Evolutionary conservation across 1,140 invertebrate genomes (phyloP), one percentile per base, ranked within the genome.

Genomic region (Nomia melanderi): DNA sequence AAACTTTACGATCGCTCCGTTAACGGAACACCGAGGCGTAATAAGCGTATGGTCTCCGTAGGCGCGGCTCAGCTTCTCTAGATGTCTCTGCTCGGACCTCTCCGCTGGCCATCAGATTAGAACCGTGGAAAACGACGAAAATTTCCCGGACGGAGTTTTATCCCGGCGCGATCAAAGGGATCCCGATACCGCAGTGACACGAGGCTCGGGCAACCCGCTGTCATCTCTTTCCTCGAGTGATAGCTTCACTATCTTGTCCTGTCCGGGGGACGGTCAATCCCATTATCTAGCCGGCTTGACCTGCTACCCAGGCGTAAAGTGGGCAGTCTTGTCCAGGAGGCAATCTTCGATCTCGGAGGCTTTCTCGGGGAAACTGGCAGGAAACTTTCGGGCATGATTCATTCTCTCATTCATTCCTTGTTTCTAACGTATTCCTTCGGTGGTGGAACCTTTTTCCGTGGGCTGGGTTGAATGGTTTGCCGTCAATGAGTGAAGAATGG

Each of bases 161-260:
- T 79, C n/a, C n/a, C 82, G 78, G 69, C 29, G 33, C 44, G 81
- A 84, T 84, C 82, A 83, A 84, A 84, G 54, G 56, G 31, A 71
- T 67, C 41, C 44, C 53, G 78, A 72, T 77, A 69, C 50, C 7
- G 54, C 59, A 31, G 73, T 84, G 78, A 83, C 69, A 67, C 63
- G 64, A 84, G 56, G n/a, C 50, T 25, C 31, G 23, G 17, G n/a
- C n/a, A n/a, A n/a, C 67, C 57, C 44, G 29, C 41, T 83, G 81
- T 83, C 77, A 66, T 84, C 82, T 62, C 74, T 85, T 84, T 88
- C 84, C 81, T 72, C n/a, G n/a, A 14, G 71, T 86, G 87, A 89
- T 86, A 89, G 87, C 87, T 89, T 88, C 86, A 82, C 85, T 86
- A 87, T 79, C 87, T 87, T 87, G 85, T 88, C 86, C 86, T 71